phyloP scores from a whole-genome alignment of 2,113 vertebrate species.

The Thamnaconus septentrionalis region DNA sequence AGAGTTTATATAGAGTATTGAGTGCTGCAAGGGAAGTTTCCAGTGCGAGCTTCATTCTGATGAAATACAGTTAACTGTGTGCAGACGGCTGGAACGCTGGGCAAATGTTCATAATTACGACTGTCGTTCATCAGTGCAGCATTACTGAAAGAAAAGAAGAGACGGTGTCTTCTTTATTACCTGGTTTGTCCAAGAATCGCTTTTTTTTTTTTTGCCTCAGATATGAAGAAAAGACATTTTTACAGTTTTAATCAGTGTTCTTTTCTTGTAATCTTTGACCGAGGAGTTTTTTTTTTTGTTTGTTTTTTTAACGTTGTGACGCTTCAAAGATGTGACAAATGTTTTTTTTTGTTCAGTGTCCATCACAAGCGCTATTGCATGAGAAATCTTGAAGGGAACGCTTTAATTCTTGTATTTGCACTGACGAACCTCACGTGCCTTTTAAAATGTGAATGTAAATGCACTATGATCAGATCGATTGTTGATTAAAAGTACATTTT shows the following conservation, averaged over 20 bases:
- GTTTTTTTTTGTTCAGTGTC: conserved; percentile 6
- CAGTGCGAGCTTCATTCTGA: no score
- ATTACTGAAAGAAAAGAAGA: no score
- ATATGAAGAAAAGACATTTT: not conserved
- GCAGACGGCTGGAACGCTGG: no score
- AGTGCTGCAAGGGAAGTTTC: no score
- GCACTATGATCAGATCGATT: conserved; percentile 44
- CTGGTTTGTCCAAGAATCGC: not conserved
- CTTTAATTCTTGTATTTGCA: conserved; percentile 51
- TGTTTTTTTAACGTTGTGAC: not conserved
- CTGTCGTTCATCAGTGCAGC: no score
- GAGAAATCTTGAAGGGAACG: conserved; percentile 20
- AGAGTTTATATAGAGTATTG: no score
- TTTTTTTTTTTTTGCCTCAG: not conserved
- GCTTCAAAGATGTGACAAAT: not conserved
- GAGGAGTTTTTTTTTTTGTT: not conserved
- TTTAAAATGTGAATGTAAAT: conserved; percentile 67
- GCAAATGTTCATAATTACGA: no score
- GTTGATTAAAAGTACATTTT: not conserved
- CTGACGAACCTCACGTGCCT: conserved; percentile 38
- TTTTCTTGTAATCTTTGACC: conserved; percentile 1
- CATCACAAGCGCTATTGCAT: no score
- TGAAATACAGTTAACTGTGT: no score
- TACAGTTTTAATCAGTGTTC: not conserved
- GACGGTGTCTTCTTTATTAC: no score